Evolutionary conservation across 2,797 vertebrate genomes (phyloP), one percentile per base, ranked within the genome.

Genomic region (Heliangelus exortis): DNA sequence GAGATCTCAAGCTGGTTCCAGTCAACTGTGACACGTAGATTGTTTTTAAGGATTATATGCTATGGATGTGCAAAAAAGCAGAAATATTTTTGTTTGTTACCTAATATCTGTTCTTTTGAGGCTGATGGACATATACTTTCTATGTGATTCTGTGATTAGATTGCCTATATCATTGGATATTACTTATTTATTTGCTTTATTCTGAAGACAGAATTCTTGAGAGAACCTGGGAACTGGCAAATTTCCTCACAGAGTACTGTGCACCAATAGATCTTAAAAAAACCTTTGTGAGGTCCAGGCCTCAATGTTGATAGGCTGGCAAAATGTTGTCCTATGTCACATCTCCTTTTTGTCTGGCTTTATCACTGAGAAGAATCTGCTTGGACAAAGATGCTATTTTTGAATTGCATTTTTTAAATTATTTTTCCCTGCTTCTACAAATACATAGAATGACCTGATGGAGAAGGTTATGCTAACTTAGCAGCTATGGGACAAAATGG

Each of bases 11-110:
- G 1, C 13, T 82, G 45, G 34, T 36, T 88, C 31, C 33, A 72
- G 48, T 15, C 54, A 68, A 39, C 31, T 71, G 72, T 77, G 87
- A 51, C 20, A 53, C 67, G 80, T 22, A 80, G 58, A 89, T 85
- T 71, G 36, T 18, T 84, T 95, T 84, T 88, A 89, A 95, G 84
- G 88, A 93, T 86, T 78, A 54, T 78, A 12, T 88, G 66, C 43
- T 51, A 82, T 26, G 26, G 23, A 29, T 68, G 18, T 53, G 34
- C 2, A 4, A 74, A 90, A 48, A 81, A 73, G 10, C 69, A 88
- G 69, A 66, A 71, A 50, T 7, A 1, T 36, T 71, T 54, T 71
- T 43, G 11, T 7, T 51, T 77, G 77, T 77, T 63, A 71, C 25
- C 21, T 61, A 31, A 57, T 15, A 23, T 78, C 50, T 81, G 6